These are phyloP conservation scores for Dicentrarchus labrax DNA, from an alignment of 2,113 vertebrate genomes.

Conservation along the genomic window DNA sequence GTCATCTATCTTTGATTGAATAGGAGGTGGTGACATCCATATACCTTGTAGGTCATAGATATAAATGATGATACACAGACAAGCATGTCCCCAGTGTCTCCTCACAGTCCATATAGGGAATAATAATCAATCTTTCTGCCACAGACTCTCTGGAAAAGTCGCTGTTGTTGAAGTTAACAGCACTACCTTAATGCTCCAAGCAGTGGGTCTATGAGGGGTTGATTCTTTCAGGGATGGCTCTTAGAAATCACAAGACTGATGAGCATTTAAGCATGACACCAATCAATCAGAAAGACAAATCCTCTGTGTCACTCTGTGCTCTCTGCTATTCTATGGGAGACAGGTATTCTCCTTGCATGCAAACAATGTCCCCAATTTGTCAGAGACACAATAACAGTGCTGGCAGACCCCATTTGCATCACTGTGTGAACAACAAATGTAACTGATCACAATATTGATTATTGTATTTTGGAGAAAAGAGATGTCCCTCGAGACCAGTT, in stretches of 20 bases:
- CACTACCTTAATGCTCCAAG: slow-evolving; percentile 37
- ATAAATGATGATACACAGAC: slow-evolving; percentile 72
- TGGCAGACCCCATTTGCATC: slow-evolving; percentile 82
- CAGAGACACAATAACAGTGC: slow-evolving; percentile 77
- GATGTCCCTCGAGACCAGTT: slow-evolving; percentile 65
- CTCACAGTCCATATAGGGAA: slow-evolving; percentile 60
- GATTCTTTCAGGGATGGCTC: slow-evolving; percentile 61
- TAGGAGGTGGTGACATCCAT: slow-evolving; percentile 69
- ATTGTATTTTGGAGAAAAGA: slow-evolving; percentile 76
- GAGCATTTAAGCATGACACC: slow-evolving; percentile 77
- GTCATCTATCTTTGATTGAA: slow-evolving; percentile 69
- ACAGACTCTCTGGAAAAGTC: slow-evolving; percentile 50
- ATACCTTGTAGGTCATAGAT: slow-evolving; percentile 73
- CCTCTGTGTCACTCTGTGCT: slow-evolving; percentile 59
- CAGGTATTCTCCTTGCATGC: slow-evolving; percentile 76
- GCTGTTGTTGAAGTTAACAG: slow-evolving; percentile 44
- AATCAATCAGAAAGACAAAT: slow-evolving; percentile 81
- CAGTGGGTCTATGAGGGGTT: slow-evolving; percentile 37
- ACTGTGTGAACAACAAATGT: slow-evolving; percentile 82
- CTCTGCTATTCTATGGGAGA: slow-evolving; percentile 73
- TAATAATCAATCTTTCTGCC: slow-evolving; percentile 75
- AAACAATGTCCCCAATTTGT: slow-evolving; percentile 81
- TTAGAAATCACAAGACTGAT: slow-evolving; percentile 74
- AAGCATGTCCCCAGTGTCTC: slow-evolving; percentile 63
- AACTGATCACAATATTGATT: slow-evolving; percentile 82